Base-by-base conservation (phyloP, 2,113 vertebrate species). In the Suricata suricatta region DNA sequence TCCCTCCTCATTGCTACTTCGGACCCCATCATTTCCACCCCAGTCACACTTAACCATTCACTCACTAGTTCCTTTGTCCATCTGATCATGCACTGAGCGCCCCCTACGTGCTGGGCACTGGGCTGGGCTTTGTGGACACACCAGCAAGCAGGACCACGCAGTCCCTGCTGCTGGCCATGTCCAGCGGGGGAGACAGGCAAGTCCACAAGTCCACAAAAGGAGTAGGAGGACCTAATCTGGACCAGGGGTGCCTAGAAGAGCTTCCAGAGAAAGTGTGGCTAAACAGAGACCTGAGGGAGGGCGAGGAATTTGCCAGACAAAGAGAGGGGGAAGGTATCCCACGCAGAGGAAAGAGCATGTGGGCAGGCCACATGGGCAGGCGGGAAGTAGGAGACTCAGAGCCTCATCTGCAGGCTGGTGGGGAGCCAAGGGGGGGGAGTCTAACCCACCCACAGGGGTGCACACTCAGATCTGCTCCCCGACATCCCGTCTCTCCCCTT, bases 401-500 rank as follows among this genome's bases (percentile, higher is more conserved):
- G 91, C 85, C 33, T 84, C 33, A 84, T 79, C 44, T 74, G 38
- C 84, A 80, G 66, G 87, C 76, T 41, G 81, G 23, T 52, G 44
- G 54, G 76, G 23, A 35, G 47, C 79, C 64, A 64, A 4, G 52
- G 52, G 52, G 16, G 66, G 71, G 33, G 60, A 50, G 68, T 80
- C 63, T 31, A 44, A 66, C 71, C 96, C 81, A 1, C 1, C 96
- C 81, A 1, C 1, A 0, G 50, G 64, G 71, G 84, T 54, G 50
- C 27, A 31, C 19, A 25, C 93, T 93, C 64, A 41, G 79, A 88
- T 95, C 85, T 68, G 23, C 83, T 94, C 64, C 71, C 38, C 0
- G 4, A 52, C 94, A 91, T 54, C 92, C 64, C 83, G 72, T 35
- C 95, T 97, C 93, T 95, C 41, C 41, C 60, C 57, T 93, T 98